A percentile compares a stretch with the other conserved stretches of the same genome.
Conservation (phyloP, 2,888 invertebrate species). For the Yponomeuta sedellus region DNA sequence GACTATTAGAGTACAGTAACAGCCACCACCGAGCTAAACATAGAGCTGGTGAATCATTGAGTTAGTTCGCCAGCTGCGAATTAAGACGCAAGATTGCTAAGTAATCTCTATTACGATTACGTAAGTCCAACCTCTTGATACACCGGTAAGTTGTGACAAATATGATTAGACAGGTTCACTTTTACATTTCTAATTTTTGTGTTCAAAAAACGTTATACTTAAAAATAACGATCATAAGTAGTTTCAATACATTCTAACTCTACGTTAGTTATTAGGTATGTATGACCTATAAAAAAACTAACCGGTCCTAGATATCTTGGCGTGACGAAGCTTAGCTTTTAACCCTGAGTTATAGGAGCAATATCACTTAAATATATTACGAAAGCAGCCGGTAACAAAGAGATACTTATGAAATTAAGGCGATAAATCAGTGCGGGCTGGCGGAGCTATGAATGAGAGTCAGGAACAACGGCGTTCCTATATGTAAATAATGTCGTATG, state of each 20-base stretch:
- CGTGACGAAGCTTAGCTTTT: neutral
- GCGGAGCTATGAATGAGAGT: conserved; percentile 55
- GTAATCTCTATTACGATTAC: conserved; percentile 36
- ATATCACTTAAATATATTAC: conserved; percentile 61
- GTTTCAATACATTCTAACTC: neutral
- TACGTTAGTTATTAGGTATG: neutral
- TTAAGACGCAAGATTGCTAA: conserved; percentile 54
- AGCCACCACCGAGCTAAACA: conserved; percentile 31
- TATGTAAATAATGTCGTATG: conserved; percentile 69
- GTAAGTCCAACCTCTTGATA: conserved; percentile 50
- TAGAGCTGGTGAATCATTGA: conserved; percentile 56
- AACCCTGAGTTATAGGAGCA: conserved; percentile 48
- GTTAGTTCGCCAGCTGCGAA: conserved; percentile 52
- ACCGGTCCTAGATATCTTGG: neutral
- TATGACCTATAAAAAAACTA: too few species aligned
- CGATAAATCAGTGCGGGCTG: conserved; percentile 65
- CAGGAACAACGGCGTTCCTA: conserved; percentile 58
- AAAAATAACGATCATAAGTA: neutral
- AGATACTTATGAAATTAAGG: conserved; percentile 75
- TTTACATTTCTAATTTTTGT: neutral
- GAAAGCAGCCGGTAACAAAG: conserved; percentile 60
- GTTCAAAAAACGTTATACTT: neutral
- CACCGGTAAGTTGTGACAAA: conserved; percentile 22
- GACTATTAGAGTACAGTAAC: conserved; percentile 27
- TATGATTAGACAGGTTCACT: neutral